A percentile compares a stretch with the other conserved stretches of the same genome.
Evolutionary conservation across 1,140 invertebrate species (phyloP).

Genomic region (Sycophila sp.): DNA sequence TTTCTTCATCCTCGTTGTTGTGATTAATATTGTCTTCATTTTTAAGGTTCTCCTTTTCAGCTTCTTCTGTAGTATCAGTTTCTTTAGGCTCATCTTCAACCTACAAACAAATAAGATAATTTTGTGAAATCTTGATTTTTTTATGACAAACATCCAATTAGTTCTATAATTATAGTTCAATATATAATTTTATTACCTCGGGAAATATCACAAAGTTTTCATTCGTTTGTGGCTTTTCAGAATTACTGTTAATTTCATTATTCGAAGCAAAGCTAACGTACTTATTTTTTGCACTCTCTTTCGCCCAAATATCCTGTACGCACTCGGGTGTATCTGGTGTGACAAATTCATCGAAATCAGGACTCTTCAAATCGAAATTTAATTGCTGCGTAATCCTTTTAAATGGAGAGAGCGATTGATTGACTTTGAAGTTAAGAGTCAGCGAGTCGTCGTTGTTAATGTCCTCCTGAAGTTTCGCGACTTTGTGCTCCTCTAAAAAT

Average conservation of each 20-base stretch:
- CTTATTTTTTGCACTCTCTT: conserved; percentile 54
- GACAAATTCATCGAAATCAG: conserved; percentile 77
- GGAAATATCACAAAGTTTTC: conserved; percentile 64
- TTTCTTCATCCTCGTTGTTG: conserved; percentile 49
- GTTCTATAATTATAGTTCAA: background rate
- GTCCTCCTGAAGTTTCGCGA: conserved; percentile 64
- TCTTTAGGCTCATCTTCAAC: conserved; percentile 57
- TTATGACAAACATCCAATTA: background rate
- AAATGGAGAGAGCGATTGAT: conserved; percentile 75
- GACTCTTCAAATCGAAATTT: conserved; percentile 75
- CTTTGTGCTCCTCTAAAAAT: conserved; percentile 81
- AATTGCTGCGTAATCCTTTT: conserved; percentile 81
- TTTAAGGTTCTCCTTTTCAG: conserved; percentile 41
- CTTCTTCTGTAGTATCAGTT: conserved; percentile 27
- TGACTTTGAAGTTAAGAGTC: conserved; percentile 54
- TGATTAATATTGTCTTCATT: conserved; percentile 43
- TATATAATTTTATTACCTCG: conserved; percentile 39
- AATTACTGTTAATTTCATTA: conserved; percentile 51
- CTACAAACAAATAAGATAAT: background rate
- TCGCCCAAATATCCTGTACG: conserved; percentile 70
- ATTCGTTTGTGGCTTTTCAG: conserved; percentile 33
- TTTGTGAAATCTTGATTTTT: background rate
- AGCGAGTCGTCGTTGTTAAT: conserved; percentile 50
- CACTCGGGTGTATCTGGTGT: conserved; percentile 74
- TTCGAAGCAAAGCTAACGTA: conserved; percentile 44